These are phyloP conservation scores for Glaucidium brasilianum DNA, from an alignment of 2,113 vertebrate genomes.

Conservation along the genomic window DNA sequence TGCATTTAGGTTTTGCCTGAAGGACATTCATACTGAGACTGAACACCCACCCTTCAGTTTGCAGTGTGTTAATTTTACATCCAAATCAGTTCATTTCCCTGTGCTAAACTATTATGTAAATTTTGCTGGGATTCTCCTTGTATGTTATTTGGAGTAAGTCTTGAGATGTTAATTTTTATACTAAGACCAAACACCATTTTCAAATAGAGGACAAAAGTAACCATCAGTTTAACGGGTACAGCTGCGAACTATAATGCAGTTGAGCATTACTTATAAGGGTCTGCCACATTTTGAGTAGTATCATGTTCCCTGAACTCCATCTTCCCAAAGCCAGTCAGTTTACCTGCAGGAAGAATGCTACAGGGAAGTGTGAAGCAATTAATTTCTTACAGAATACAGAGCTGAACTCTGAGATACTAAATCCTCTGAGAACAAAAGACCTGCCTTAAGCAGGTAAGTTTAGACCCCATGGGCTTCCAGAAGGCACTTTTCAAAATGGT, in stretches of 20 bases:
- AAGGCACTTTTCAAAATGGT: background rate
- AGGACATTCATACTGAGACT: background rate
- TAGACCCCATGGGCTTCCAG: background rate
- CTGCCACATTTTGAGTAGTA: background rate
- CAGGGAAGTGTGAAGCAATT: background rate
- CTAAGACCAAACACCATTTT: background rate
- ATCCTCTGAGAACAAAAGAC: background rate
- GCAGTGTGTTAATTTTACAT: background rate
- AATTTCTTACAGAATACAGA: background rate
- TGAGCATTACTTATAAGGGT: background rate
- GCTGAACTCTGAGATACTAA: background rate
- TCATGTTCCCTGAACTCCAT: background rate
- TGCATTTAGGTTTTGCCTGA: background rate
- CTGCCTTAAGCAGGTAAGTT: background rate
- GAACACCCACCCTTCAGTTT: background rate
- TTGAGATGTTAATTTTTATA: background rate
- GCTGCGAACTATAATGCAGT: background rate
- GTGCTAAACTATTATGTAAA: background rate
- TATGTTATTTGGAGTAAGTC: background rate
- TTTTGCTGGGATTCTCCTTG: background rate
- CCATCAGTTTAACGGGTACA: background rate
- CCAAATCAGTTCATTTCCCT: background rate
- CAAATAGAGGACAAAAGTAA: background rate
- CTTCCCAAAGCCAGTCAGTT: background rate
- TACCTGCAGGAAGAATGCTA: background rate